A percentile compares a stretch with the other conserved stretches of the same genome.
Evolutionary conservation across 2,888 invertebrate species (phyloP).

Genomic region (Drosophila macrospina): DNA sequence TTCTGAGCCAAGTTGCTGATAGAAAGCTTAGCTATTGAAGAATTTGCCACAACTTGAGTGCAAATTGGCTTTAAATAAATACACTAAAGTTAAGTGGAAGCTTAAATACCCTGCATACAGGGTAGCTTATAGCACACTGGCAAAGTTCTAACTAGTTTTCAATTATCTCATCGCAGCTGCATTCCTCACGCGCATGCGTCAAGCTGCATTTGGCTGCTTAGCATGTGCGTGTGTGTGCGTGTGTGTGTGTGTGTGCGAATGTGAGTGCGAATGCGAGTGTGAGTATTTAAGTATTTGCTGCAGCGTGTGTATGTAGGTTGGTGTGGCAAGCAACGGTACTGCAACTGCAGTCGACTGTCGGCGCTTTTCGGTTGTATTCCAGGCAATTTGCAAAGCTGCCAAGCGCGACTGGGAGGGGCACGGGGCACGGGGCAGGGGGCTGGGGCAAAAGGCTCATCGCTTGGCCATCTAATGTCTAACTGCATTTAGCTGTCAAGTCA

Average conservation of each 20-base stretch:
- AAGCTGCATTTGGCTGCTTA: conserved; percentile 58
- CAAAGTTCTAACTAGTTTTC: conserved; percentile 44
- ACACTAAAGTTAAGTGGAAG: not conserved
- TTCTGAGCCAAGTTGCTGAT: no score
- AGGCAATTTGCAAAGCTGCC: conserved; percentile 61
- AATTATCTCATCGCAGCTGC: conserved; percentile 69
- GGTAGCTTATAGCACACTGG: conserved; percentile 10
- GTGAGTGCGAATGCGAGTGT: conserved; percentile 17
- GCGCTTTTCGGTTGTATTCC: conserved; percentile 57
- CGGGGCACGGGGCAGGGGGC: no score
- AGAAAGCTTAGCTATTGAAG: no score
- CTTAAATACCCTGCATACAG: conserved; percentile 3
- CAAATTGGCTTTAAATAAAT: not conserved
- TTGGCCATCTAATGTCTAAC: conserved; percentile 76
- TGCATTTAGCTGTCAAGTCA: conserved; percentile 73
- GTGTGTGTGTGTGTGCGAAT: conserved; percentile 26
- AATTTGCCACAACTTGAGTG: no score
- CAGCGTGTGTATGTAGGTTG: conserved; percentile 66
- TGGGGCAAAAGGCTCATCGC: conserved; percentile 65
- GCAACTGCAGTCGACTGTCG: conserved; percentile 48
- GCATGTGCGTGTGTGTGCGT: conserved; percentile 39
- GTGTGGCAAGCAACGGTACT: conserved; percentile 78
- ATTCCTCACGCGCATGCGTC: conserved; percentile 68
- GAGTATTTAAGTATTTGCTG: conserved; percentile 46
- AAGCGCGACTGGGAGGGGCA: conserved; percentile 18